Conservation (phyloP, 2,888 invertebrate genomes). For the Dicyrtomina minuta region DNA sequence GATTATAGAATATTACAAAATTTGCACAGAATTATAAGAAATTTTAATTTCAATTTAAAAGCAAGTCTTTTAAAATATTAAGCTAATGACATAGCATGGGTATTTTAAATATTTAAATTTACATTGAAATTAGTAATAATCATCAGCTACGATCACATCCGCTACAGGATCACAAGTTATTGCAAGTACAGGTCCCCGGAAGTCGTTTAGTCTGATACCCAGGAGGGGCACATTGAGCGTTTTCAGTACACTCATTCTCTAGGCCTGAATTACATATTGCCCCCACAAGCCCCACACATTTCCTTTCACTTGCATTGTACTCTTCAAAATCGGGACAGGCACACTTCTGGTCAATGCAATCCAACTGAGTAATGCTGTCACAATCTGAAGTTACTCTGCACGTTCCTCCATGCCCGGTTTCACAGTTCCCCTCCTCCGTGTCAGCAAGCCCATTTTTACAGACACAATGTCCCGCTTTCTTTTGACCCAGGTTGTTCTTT, state of each 20-base stretch:
- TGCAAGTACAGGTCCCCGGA: neutral
- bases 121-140: too few relatives aligned
- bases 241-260: neutral
- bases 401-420: neutral
- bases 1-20: too few relatives aligned
- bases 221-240: neutral
- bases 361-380: neutral
- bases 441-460: neutral
- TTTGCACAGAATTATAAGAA: too few relatives aligned
- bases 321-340: neutral
- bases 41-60: too few relatives aligned
- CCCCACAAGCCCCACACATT: neutral
- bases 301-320: neutral
- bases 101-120: too few relatives aligned
- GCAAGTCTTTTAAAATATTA: too few relatives aligned
- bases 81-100: too few relatives aligned
- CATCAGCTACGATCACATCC: too few relatives aligned
- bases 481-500: too few relatives aligned
- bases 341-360: neutral
- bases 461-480: neutral
- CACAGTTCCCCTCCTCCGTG: neutral
- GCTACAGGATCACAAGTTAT: too few relatives aligned
- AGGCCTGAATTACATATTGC: neutral
- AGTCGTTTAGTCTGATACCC: neutral
- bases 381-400: neutral